Conservation (phyloP, 2,888 invertebrate genomes). For the Tigriopus californicus region DNA sequence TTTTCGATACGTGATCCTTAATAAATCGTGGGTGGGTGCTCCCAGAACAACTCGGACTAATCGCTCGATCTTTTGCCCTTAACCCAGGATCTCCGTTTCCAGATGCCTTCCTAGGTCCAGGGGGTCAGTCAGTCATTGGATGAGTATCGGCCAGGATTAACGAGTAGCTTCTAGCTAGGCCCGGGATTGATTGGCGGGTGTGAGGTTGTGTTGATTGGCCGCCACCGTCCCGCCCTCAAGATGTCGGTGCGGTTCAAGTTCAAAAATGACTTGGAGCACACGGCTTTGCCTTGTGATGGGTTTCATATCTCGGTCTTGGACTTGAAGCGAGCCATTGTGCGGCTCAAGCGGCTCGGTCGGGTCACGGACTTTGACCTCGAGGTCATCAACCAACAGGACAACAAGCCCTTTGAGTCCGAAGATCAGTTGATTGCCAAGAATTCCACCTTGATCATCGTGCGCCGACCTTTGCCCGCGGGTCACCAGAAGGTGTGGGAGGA, state of each 20-base stretch:
- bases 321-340: slow-evolving; percentile 79
- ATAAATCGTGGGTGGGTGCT: no score
- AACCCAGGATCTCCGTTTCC: no score
- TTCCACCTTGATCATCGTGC: slow-evolving; percentile 80
- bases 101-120: no score
- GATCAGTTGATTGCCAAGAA: slow-evolving; percentile 85
- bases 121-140: no score
- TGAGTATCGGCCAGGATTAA: no score
- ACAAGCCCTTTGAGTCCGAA: slow-evolving; percentile 87
- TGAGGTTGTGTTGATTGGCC: no score
- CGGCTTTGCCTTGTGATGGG: slow-evolving; percentile 91
- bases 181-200: no score
- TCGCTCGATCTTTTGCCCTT: no score
- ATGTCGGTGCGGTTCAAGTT: slow-evolving; percentile 99
- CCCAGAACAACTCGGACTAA: no score
- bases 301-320: slow-evolving; percentile 87
- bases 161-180: no score
- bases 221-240: no score
- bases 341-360: slow-evolving; percentile 84
- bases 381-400: slow-evolving; percentile 89
- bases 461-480: slow-evolving; percentile 66
- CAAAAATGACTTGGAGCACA: slow-evolving; percentile 85
- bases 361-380: slow-evolving; percentile 86
- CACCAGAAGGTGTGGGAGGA: slow-evolving; percentile 34
- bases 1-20: no score